Percentiles rank a stretch among this genome's conserved stretches.
These are phyloP conservation scores for Hippocampus mohnikei DNA, from an alignment of 2,113 vertebrate genomes.

Conservation along the genomic window DNA sequence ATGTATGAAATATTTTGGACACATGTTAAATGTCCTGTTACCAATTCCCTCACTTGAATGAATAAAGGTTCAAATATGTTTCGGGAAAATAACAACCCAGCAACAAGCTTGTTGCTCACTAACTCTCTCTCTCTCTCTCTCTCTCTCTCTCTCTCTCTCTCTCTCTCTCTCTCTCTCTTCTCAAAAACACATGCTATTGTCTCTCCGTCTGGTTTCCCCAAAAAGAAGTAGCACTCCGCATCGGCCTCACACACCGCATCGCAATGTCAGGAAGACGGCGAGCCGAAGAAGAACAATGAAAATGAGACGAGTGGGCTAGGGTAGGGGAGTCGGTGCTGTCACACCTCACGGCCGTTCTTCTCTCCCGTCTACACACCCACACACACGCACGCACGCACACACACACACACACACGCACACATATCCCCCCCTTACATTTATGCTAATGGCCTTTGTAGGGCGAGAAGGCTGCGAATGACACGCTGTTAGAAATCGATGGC, in stretches of 20 bases:
- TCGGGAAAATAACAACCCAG: no score
- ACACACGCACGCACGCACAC: conserved; percentile 3
- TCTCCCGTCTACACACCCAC: conserved; percentile 32
- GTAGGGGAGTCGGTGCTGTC: conserved; percentile 38
- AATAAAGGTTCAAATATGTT: no score
- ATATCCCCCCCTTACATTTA: conserved; percentile 26
- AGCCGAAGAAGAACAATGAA: conserved; percentile 46
- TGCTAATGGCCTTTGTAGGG: conserved; percentile 49
- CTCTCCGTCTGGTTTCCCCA: conserved; percentile 42
- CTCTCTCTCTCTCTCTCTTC: conserved; percentile 5
- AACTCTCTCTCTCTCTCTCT: neutral
- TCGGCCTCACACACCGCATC: conserved; percentile 24
- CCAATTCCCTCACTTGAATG: no score
- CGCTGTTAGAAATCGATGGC: conserved; percentile 45
- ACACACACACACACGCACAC: neutral
- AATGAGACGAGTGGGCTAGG: conserved; percentile 17
- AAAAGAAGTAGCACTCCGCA: conserved; percentile 9
- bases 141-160: neutral
- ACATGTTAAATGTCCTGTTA: neutral
- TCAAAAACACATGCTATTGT: conserved; percentile 8
- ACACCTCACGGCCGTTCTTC: conserved; percentile 53
- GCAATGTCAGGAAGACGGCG: conserved; percentile 51
- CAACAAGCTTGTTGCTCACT: neutral
- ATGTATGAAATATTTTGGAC: neutral
- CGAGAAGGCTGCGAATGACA: conserved; percentile 36